Percentiles rank a stretch among this genome's conserved stretches.
Evolutionary conservation across 1,140 invertebrate species (phyloP).

Genomic region (Lepidurus arcticus): DNA sequence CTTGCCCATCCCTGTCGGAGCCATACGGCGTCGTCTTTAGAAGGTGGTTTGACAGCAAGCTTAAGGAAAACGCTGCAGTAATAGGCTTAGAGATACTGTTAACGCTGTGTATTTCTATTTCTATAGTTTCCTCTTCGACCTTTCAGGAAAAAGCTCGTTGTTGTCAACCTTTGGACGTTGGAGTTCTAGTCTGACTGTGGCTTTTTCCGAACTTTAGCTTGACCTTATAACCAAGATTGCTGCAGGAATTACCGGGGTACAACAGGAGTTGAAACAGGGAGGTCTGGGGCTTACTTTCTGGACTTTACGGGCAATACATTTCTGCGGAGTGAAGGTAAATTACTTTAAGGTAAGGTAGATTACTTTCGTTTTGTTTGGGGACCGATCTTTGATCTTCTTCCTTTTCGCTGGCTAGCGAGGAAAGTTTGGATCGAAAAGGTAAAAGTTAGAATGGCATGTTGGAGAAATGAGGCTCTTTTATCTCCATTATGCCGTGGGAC

Average conservation of each 20-base stretch:
- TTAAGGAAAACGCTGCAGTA: neutral
- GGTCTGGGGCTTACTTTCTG: no score
- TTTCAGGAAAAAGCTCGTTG: neutral
- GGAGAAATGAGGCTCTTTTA: constrained; percentile 19
- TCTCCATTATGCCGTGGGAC: neutral
- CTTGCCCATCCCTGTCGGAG: neutral
- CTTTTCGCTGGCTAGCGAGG: neutral
- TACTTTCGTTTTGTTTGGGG: neutral
- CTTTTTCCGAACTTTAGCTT: no score
- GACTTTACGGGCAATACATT: no score
- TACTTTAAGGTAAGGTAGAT: no score
- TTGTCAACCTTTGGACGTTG: neutral
- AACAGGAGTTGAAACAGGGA: no score
- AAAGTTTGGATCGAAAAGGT: neutral
- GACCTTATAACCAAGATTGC: no score
- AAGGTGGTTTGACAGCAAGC: neutral
- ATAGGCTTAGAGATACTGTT: neutral
- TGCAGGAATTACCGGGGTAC: no score
- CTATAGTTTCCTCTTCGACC: no score
- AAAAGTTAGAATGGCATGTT: neutral
- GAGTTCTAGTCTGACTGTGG: no score
- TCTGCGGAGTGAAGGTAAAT: no score
- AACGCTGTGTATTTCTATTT: no score
- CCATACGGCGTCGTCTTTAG: neutral
- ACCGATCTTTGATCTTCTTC: neutral